Conservation (phyloP, 2,113 vertebrate species). For the Uria aalge region DNA sequence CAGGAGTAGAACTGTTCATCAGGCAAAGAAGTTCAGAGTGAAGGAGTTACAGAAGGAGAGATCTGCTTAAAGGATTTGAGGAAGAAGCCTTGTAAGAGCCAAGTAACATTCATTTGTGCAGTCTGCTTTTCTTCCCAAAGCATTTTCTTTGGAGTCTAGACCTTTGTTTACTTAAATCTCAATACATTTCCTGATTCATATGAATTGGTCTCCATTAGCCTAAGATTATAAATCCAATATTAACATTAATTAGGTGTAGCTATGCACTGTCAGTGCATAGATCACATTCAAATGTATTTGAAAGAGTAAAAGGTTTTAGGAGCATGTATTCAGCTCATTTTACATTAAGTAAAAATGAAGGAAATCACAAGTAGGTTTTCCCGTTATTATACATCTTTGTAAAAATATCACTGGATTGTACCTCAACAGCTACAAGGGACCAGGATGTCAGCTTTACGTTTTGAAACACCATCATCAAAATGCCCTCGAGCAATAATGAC, state of each 20-base stretch:
- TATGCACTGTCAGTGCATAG: not conserved
- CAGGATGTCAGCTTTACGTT: not conserved
- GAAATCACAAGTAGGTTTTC: not conserved
- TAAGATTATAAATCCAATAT: not conserved
- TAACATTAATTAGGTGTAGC: not conserved
- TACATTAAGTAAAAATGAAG: not conserved
- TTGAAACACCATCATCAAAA: constrained; percentile 11
- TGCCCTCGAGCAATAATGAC: not conserved
- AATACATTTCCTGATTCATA: not conserved
- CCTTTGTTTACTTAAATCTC: not conserved
- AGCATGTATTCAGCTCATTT: not conserved
- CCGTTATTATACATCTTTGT: not conserved
- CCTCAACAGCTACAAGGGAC: not conserved
- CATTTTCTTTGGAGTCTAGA: not conserved
- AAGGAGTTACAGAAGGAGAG: not conserved
- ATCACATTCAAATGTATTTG: not conserved
- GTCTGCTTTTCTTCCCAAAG: not conserved
- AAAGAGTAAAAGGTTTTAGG: not conserved
- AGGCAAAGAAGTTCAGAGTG: constrained; percentile 27
- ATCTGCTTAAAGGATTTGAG: constrained; percentile 20
- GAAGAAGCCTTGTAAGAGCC: not conserved
- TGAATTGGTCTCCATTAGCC: not conserved
- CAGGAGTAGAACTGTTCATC: constrained; percentile 1
- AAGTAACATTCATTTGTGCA: not conserved
- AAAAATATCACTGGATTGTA: not conserved